Base-by-base conservation (phyloP, 1,140 invertebrate species). In the Araneus ventricosus region DNA sequence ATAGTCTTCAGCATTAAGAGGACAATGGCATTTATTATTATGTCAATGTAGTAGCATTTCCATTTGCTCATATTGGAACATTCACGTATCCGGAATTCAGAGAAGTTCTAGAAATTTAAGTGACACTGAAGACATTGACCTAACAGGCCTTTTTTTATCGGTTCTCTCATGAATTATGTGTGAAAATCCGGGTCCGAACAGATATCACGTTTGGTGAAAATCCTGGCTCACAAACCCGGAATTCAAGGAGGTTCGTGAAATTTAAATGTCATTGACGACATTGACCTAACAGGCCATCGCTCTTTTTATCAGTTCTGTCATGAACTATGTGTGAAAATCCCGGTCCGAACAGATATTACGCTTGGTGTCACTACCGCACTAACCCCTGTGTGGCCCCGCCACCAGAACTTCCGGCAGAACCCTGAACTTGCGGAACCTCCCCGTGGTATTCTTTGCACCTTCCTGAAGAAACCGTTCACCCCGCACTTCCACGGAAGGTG, bases 401-500 rank as follows among this genome's bases (percentile, higher is more conserved):
- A 27, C 70, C 70, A 34, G 5, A 75, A 30, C 34, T 75, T 75
- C 70, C 70, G 30, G 30, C 30, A 67, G 70, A 30, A 30, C 34
- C 34, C 27, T 86, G 84, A 52, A 57, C 84, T 86, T 59, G 5
- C 52, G 10, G 27, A 17, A 37, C 22, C 30, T 86, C 27, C 8
- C 39, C 39, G 2, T 27, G 24, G n/a, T 52, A 14, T 52, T 61
- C 20, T 57, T 17, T 52, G 17, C 45, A 86, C 14, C 67, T 57
- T 34, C 84, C 52, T 17, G 41, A 59, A 84, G 8, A n/a, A 59
- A 86, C 52, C 45, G 45, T 39, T 41, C 84, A 41, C 39, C 84
- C 52, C 27, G 39, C 34, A 84, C 80, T 84, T 84, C 80, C 80
- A 7, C n/a, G 27, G 45, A 86, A 61, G 52, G 84, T 86, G 84